Percentiles rank a stretch among this genome's conserved stretches.
Conservation (phyloP, 2,888 invertebrate species). For the Thumatha senex region DNA sequence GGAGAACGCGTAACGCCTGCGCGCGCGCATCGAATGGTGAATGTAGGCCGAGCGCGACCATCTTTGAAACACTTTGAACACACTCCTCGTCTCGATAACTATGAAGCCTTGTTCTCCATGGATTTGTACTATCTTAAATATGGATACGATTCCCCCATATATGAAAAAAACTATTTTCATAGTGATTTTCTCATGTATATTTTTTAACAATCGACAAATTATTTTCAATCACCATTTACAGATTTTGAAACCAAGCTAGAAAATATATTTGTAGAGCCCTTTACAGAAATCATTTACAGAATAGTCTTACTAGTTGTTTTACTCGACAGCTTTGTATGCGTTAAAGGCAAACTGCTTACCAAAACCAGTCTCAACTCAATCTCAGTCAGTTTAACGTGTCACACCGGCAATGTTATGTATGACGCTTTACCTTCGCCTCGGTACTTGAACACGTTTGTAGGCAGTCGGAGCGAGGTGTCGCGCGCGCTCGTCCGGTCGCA, state of each 20-base stretch:
- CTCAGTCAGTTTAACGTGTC: constrained; percentile 36
- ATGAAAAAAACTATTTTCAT: too few species aligned
- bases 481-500: constrained; percentile 71
- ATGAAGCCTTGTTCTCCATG: constrained; percentile 65
- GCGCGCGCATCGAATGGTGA: constrained; percentile 74
- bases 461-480: constrained; percentile 67
- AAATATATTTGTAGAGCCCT: not conserved
- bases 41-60: constrained; percentile 80
- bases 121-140: constrained; percentile 6
- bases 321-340: constrained; percentile 8
- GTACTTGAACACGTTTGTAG: constrained; percentile 70
- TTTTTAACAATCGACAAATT: too few species aligned
- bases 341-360: constrained; percentile 10
- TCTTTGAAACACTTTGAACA: constrained; percentile 76
- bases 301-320: constrained; percentile 2
- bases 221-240: not conserved
- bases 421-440: constrained; percentile 61
- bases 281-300: not conserved
- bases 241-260: not conserved
- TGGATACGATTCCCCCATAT: too few species aligned
- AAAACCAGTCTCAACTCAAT: constrained; percentile 9
- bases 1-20: constrained; percentile 58
- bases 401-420: constrained; percentile 51
- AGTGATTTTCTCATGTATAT: too few species aligned
- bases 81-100: constrained; percentile 66